Conservation (phyloP, 2,888 invertebrate genomes). For the Copidosoma aretas region DNA sequence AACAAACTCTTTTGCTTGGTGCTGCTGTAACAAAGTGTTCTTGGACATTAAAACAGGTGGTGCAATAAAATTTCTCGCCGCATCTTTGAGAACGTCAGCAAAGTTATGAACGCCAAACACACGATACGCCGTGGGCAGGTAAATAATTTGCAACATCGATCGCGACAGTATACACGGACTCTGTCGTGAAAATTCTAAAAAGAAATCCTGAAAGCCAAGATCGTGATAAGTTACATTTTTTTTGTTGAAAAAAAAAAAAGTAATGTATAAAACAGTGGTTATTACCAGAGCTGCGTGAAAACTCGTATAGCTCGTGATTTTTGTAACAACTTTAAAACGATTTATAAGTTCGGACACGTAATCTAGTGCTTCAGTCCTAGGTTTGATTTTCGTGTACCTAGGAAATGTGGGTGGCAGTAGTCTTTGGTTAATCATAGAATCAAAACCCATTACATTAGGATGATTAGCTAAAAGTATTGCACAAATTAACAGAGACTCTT, state of each 20-base stretch:
- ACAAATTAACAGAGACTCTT: not conserved
- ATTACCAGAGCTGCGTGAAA: slow-evolving; percentile 83
- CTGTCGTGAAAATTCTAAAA: slow-evolving; percentile 89
- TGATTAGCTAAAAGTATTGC: slow-evolving; percentile 67
- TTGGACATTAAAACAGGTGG: slow-evolving; percentile 86
- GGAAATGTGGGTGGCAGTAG: slow-evolving; percentile 98
- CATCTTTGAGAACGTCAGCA: slow-evolving; percentile 83
- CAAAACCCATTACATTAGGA: slow-evolving; percentile 90
- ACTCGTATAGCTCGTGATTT: slow-evolving; percentile 78
- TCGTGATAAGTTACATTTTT: not conserved
- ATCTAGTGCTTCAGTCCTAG: slow-evolving; percentile 77
- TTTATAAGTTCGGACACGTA: slow-evolving; percentile 85
- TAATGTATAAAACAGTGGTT: not conserved
- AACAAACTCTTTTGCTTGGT: slow-evolving; percentile 83
- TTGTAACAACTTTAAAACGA: slow-evolving; percentile 80
- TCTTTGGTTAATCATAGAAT: slow-evolving; percentile 94
- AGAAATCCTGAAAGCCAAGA: slow-evolving; percentile 77
- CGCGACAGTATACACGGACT: slow-evolving; percentile 91
- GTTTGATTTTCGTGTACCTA: slow-evolving; percentile 90
- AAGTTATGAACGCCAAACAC: slow-evolving; percentile 71
- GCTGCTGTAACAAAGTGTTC: slow-evolving; percentile 71
- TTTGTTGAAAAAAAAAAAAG: slow-evolving; percentile 12
- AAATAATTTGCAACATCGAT: slow-evolving; percentile 85
- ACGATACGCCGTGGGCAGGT: slow-evolving; percentile 65
- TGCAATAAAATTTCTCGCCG: slow-evolving; percentile 85